Evolutionary conservation across 2,113 vertebrate genomes (phyloP).

Genomic region (Leucosticte australis): DNA sequence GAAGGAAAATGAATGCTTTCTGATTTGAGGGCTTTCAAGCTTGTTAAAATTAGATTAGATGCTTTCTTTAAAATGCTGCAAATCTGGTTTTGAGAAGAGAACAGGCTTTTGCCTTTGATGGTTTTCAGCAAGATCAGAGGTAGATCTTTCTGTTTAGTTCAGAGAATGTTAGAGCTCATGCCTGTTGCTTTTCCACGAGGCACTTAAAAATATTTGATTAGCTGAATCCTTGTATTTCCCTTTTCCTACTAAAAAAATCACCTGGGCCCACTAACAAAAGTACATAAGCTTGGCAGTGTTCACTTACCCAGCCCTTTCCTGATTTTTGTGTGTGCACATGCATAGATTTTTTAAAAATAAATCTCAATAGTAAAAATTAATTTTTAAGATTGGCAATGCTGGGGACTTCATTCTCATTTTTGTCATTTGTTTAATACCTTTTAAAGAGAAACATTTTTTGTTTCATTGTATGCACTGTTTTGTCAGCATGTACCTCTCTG

Average conservation of each 20-base stretch:
- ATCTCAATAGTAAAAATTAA: conserved; percentile 11
- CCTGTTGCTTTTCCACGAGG: neutral
- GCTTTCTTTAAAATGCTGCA: neutral
- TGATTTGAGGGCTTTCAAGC: neutral
- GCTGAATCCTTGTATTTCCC: neutral
- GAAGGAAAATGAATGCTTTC: neutral
- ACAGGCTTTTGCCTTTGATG: neutral
- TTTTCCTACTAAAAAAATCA: conserved; percentile 31
- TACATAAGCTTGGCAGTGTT: conserved; percentile 52
- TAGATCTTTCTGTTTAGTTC: neutral
- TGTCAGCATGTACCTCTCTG: conserved; percentile 82
- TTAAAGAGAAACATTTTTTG: conserved; percentile 64
- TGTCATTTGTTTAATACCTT: conserved; percentile 82
- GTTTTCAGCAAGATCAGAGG: conserved; percentile 5
- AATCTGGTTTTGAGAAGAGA: conserved; percentile 12
- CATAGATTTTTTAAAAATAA: conserved; percentile 32
- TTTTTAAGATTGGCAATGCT: conserved; percentile 69
- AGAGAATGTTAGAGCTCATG: neutral
- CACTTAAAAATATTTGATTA: neutral
- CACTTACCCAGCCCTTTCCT: conserved; percentile 59
- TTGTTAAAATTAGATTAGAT: conserved; percentile 22
- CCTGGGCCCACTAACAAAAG: conserved; percentile 62
- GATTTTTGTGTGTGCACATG: conserved; percentile 53
- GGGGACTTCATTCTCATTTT: conserved; percentile 82
- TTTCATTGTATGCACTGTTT: conserved; percentile 77